Percentiles rank a stretch among this genome's conserved stretches.
These are phyloP conservation scores for Agapostemon virescens DNA, from an alignment of 2,888 invertebrate genomes.

Conservation along the genomic window DNA sequence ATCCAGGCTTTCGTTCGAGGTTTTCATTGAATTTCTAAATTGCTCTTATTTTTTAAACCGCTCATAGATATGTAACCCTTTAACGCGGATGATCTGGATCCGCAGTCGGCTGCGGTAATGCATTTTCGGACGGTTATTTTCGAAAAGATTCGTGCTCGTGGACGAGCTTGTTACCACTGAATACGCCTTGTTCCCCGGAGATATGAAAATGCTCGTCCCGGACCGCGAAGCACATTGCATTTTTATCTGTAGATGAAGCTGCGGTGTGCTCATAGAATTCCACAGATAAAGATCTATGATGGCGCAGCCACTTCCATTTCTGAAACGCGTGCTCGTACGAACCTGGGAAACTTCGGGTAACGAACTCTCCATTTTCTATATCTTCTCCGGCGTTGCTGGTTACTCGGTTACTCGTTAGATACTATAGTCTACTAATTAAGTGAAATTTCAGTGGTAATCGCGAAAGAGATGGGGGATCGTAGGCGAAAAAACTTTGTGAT, in stretches of 20 bases:
- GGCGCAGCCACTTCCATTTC: neutral
- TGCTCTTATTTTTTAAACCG: neutral
- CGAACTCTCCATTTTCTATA: conserved; percentile 14
- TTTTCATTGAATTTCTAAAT: neutral
- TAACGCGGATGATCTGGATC: neutral
- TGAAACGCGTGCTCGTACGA: conserved; percentile 3
- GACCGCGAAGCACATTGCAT: neutral
- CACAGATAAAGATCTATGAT: conserved; percentile 18
- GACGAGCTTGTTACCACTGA: conserved; percentile 45
- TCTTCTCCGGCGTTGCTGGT: neutral
- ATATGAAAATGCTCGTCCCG: conserved; percentile 12
- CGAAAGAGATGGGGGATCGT: neutral
- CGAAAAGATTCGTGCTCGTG: conserved; percentile 31
- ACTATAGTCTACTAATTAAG: conserved; percentile 14
- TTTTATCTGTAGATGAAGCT: conserved; percentile 20
- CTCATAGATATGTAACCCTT: neutral
- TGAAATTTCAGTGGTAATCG: neutral
- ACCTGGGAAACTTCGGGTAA: conserved; percentile 18
- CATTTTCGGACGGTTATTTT: conserved; percentile 5
- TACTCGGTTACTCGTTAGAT: neutral
- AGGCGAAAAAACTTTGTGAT: neutral
- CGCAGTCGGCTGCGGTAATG: neutral
- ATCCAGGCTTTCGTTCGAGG: too few relatives aligned
- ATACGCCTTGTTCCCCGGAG: conserved; percentile 39
- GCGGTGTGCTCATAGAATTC: conserved; percentile 23